A percentile compares a stretch with the other conserved stretches of the same genome.
These are phyloP conservation scores for Oscheius myriophilus DNA, from an alignment of 2,888 invertebrate species.

Conservation along the genomic window DNA sequence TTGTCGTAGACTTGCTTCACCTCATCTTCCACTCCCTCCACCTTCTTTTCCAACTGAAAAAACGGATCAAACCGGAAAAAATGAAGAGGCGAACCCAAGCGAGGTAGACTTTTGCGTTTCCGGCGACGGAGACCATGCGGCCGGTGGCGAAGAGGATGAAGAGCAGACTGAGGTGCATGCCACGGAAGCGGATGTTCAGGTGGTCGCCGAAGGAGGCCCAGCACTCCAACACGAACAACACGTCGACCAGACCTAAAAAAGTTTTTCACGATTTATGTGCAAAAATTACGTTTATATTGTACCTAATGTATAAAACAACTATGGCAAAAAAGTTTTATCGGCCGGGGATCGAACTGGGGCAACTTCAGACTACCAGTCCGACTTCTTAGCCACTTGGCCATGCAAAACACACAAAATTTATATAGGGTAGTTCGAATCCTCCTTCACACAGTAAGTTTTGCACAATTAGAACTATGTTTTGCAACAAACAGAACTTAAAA, in stretches of 20 bases:
- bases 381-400: too few species aligned
- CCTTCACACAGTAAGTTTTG: too few species aligned
- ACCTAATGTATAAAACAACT: too few species aligned
- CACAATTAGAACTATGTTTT: too few species aligned
- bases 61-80: neutral
- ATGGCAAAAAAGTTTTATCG: too few species aligned
- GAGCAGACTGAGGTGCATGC: constrained; percentile 35
- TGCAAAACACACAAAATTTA: too few species aligned
- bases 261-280: too few species aligned
- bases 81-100: constrained; percentile 3
- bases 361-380: too few species aligned
- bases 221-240: constrained; percentile 22
- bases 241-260: constrained; percentile 29
- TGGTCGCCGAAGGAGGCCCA: constrained; percentile 33
- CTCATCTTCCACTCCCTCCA: neutral
- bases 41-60: constrained; percentile 9
- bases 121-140: constrained; percentile 6
- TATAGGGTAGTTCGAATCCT: too few species aligned
- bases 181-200: constrained; percentile 8
- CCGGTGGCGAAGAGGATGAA: constrained; percentile 43
- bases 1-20: neutral
- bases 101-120: neutral
- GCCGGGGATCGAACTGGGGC: too few species aligned
- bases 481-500: too few species aligned
- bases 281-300: too few species aligned